Conservation (phyloP, 2,888 invertebrate species). For the Rhorus exstirpatorius region DNA sequence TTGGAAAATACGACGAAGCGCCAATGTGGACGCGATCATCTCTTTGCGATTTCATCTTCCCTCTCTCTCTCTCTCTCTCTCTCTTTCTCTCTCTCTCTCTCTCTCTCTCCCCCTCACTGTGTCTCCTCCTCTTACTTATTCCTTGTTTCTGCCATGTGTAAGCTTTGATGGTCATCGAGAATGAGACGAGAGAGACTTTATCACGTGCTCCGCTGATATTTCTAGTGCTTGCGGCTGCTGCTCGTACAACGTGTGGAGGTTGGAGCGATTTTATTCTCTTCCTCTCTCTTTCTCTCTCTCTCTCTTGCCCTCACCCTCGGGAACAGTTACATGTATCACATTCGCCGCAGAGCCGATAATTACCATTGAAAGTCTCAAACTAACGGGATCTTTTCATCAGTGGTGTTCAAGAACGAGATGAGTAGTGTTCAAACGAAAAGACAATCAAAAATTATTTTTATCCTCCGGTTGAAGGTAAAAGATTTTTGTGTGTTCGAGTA, state of each 20-base stretch:
- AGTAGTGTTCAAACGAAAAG: not conserved
- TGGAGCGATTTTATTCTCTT: conserved; percentile 77
- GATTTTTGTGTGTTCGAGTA: no score
- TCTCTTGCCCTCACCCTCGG: conserved; percentile 56
- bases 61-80: conserved; percentile 50
- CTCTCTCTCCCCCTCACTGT: not conserved
- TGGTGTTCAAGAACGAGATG: not conserved
- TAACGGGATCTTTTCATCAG: conserved; percentile 23
- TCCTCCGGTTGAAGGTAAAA: no score
- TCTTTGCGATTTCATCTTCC: conserved; percentile 74
- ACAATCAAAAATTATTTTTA: not conserved
- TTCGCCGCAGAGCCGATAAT: conserved; percentile 79
- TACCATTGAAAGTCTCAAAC: conserved; percentile 77
- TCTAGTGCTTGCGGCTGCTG: conserved; percentile 63
- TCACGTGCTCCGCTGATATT: conserved; percentile 49
- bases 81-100: conserved; percentile 13
- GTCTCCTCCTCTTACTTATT: not conserved
- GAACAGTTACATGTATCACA: conserved; percentile 80
- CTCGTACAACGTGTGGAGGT: conserved; percentile 57
- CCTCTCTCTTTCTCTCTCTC: not conserved
- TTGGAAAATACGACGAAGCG: conserved; percentile 80
- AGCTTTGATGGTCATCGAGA: conserved; percentile 57
- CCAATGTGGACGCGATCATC: conserved; percentile 76
- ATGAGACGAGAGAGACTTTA: conserved; percentile 43
- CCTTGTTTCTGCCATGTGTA: conserved; percentile 38